Base-by-base conservation (phyloP, 2,888 invertebrate genomes). In the Teleogryllus oceanicus region DNA sequence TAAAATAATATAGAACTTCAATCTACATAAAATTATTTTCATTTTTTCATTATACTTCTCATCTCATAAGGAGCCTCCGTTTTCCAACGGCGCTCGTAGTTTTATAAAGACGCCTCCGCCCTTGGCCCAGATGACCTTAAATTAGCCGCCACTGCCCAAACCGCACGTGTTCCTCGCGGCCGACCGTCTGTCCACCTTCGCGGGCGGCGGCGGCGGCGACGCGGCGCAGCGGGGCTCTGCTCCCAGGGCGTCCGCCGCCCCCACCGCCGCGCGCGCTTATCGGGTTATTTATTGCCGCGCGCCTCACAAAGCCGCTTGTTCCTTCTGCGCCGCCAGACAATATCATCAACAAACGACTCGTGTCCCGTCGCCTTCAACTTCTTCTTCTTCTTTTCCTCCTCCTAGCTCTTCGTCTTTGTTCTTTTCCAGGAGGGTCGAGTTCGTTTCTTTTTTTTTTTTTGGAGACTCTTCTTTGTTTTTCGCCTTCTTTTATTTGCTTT, bases 281-380 rank as follows among this genome's bases (percentile, higher is more conserved):
- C 62, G 62, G 62, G 62, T 62, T 62, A 62, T 62, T 62, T 62
- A 62, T 62, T 62, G 62, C 62, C 37, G 62, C n/a, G 16, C n/a
- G 13, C 62, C 62, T 13, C 62, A 62, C 62, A 62, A 62, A 62
- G 62, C 62, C 62, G 62, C 62, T 13, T 18, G 16, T n/a, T 18
- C n/a, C 62, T 62, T 62, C 62, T 13, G 16, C 62, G 13, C 62
- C 62, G 16, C 13, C 62, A n/a, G 62, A 62, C 62, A 62, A 62
- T 62, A 62, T 62, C 62, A 62, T 62, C 62, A 13, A 13, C 62
- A 62, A 62, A 62, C 62, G 62, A 62, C 62, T 62, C 62, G 62
- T 62, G 62, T 62, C 62, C n/a, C 62, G 62, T n/a, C 62, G 62
- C n/a, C 37, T 37, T 37, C 37, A 37, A 37, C 37, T 37, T 37